Base-by-base conservation (phyloP, 2,888 invertebrate species). In the Pachydiplax longipennis region DNA sequence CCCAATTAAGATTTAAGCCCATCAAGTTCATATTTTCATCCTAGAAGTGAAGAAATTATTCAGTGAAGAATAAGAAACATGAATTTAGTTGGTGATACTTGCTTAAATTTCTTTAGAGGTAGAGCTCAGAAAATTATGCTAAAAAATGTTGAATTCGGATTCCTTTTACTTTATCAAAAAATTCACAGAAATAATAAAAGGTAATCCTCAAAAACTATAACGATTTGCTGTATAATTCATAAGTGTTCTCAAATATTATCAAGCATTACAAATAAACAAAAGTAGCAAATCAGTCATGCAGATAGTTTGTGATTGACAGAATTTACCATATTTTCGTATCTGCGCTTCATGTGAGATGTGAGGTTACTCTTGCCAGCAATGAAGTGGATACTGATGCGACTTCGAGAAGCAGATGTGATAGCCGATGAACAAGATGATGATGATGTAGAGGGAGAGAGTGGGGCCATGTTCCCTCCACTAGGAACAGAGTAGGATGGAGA, bases 261-360 rank as follows among this genome's bases (percentile, higher is more conserved):
- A 95, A n/a, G 95, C 95, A 95, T 91, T 61, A 93, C 93, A 91
- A 92, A 91, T 91, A n/a, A n/a, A 90, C 81, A 48, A 91, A 91
- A 91, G 48, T 91, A 44, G 91, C 40, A 37, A 90, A 80, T 15
- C 10, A 90, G 48, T 93, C 92, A 40, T 93, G 58, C 4, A 94
- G 92, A 0, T 4, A 94, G 10, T 44, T 44, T 6, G 44, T 92
- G 90, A 92, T 91, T 1, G 94, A 73, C 40, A 91, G 90, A 22
- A 92, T 92, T 92, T 92, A 97, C 97, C 95, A 97, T 97, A 93
- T 95, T 96, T 94, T 97, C 97, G 92, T 95, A 95, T 91, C 96
- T 95, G 91, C 96, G 94, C 92, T 95, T 61, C 4, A 95, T 94
- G 92, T 95, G 96, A 22, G 96, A 95, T 0, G 96, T 95, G 91